A percentile compares a stretch with the other conserved stretches of the same genome.
Conservation (phyloP, 1,140 invertebrate species). For the Camponotus vicinus region DNA sequence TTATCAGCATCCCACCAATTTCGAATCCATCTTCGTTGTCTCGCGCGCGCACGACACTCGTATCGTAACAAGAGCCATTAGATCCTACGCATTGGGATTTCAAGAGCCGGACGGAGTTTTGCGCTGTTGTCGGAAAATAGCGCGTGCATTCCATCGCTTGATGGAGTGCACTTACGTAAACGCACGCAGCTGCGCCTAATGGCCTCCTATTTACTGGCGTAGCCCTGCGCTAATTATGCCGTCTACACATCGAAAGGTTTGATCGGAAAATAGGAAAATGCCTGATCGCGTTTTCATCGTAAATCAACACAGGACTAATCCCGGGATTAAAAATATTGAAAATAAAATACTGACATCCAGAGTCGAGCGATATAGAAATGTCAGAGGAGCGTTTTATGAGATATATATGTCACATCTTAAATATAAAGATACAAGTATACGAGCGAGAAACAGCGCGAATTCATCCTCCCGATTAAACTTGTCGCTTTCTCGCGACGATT, state of each 20-base stretch:
- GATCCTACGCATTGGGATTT: slow-evolving; percentile 49
- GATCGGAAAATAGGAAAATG: slow-evolving; percentile 13
- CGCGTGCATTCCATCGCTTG: slow-evolving; percentile 47
- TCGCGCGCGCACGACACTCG: slow-evolving; percentile 22
- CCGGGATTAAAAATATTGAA: neutral
- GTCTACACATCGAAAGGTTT: slow-evolving; percentile 18
- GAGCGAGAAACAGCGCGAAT: neutral
- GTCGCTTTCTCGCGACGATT: slow-evolving; percentile 15
- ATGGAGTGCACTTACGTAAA: slow-evolving; percentile 60
- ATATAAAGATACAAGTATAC: neutral
- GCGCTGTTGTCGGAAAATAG: slow-evolving; percentile 48
- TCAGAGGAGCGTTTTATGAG: no score
- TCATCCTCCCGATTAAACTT: neutral
- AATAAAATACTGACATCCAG: neutral
- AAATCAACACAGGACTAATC: neutral
- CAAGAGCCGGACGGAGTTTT: slow-evolving; percentile 48
- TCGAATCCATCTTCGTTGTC: slow-evolving; percentile 56
- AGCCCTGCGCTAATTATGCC: slow-evolving; percentile 46
- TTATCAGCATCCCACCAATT: slow-evolving; percentile 27
- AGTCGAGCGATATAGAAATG: neutral
- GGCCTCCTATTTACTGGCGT: slow-evolving; percentile 39
- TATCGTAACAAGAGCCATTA: slow-evolving; percentile 52
- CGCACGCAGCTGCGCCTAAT: slow-evolving; percentile 58
- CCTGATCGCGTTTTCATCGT: neutral
- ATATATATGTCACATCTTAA: no score